Conservation (phyloP, 2,888 invertebrate genomes). For the Stenchaetothrips biformis region DNA sequence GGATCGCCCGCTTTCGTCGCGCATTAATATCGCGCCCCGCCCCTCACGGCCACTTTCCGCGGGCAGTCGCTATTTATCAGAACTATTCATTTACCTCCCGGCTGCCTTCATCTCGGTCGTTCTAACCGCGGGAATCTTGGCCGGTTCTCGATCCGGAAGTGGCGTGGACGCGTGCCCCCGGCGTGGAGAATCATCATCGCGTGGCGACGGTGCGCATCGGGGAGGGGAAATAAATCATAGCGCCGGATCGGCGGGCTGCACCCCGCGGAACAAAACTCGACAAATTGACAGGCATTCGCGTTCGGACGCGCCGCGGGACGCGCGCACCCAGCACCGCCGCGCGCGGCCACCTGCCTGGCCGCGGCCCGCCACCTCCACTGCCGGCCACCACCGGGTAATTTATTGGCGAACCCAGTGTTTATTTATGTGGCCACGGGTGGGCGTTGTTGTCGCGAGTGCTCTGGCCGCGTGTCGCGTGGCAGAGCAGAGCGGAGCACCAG, state of each 20-base stretch:
- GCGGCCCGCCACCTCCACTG: not conserved
- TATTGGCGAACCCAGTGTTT: not conserved
- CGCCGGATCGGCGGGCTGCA: not conserved
- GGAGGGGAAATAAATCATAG: slow-evolving; percentile 5
- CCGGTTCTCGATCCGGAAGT: too few relatives aligned
- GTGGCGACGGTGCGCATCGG: not conserved
- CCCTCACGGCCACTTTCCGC: not conserved
- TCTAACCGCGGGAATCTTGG: too few relatives aligned
- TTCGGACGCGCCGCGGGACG: not conserved
- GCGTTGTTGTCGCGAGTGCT: not conserved
- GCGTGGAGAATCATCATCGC: not conserved
- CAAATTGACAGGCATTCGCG: slow-evolving; percentile 22
- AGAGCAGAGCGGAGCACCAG: too few relatives aligned
- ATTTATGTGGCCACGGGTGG: not conserved
- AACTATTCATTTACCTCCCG: too few relatives aligned
- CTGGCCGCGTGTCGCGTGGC: too few relatives aligned
- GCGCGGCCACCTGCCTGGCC: not conserved
- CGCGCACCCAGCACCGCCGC: too few relatives aligned
- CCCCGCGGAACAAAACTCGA: slow-evolving; percentile 1
- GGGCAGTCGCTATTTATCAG: not conserved
- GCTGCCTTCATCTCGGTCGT: too few relatives aligned
- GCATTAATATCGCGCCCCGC: not conserved
- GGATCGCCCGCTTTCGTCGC: not conserved
- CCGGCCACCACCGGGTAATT: not conserved
- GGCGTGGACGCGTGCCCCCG: too few relatives aligned